Base-by-base conservation (phyloP, 2,797 vertebrate species). In the Chiropotes sagulatus region DNA sequence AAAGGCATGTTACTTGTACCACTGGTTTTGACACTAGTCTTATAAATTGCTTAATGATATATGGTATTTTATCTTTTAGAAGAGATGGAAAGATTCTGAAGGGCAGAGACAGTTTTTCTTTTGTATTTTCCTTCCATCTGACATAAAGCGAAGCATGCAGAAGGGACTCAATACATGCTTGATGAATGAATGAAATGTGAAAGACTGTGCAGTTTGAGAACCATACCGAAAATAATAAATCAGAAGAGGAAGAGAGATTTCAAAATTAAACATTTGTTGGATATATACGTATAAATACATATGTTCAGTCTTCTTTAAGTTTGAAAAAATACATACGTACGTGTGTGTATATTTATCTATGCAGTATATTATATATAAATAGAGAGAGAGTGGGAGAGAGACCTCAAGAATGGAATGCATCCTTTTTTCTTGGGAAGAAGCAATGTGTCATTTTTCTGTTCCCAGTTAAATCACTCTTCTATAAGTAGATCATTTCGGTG, bases 141-240 rank as follows among this genome's bases (percentile, higher is more conserved):
- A 79, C 50, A 36, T 82, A 70, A 85, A 85, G 33, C 41, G 64
- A 73, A 84, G 20, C 76, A 81, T 95, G 75, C 67, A 88, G 96
- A 91, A 82, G 46, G 58, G 93, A 89, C 72, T 82, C 54, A 76
- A 2, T 73, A 28, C 24, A 70, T 93, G 93, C 36, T 82, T 94
- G 64, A 64, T 88, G 80, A 89, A 39, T 85, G 86, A 96, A 88
- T 88, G 88, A 90, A 88, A 95, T 44, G 39, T 93, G 76, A 93
- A 90, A 93, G 58, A n/a, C 33, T 39, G 46, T 81, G 26, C 50
- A 93, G 50, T 85, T 93, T 90, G 86, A 93, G 33, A 87, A 52
- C 91, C 61, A 94, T 17, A 48, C 50, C 50, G 67, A 88, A 46
- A 95, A 92, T 58, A 96, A 88, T 67, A 50, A 81, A 87, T 90